Evolutionary conservation across 2,888 invertebrate genomes (phyloP), one percentile per base, ranked within the genome.

Genomic region (Agrypnus murinus): DNA sequence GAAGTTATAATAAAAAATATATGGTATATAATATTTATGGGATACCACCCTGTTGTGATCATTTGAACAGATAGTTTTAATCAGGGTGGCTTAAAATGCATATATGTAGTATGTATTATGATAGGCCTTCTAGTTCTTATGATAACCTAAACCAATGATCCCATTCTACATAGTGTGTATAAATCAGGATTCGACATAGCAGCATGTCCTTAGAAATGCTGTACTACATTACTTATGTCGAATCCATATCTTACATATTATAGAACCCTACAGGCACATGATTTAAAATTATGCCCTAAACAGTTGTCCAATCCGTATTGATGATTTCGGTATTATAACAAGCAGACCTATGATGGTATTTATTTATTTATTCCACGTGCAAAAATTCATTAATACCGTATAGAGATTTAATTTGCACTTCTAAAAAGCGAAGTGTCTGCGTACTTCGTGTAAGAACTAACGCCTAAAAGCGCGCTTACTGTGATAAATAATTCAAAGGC

Each of bases 391-490:
- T 25, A 25, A 25, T 25, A 25, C 25, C 25, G 25, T 25, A n/a
- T n/a, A n/a, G n/a, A n/a, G n/a, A n/a, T 34, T 34, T 5, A 2
- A 12, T 58, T 40, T n/a, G 9, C 31, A 59, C 59, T 59, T 59
- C 59, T 45, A 59, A 59, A 59, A 59, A 59, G 59, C 45, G 59
- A 59, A 59, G 59, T 59, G 59, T 38, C 14, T 17, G 25, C 53
- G 43, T 64, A 53, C 55, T 34, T 55, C 34, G 7, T 10, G 50
- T 32, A 55, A 34, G 7, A 9, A 25, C 45, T 15, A 38, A 67
- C 60, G 66, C 60, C 59, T 67, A 50, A 67, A 66, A 40, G 34
- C 43, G 36, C 60, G 40, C 19, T 43, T 45, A 62, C 17, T 57
- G 31, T 25, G 38, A n/a, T 58, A 62, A 64, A n/a, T 46, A 63